phyloP scores from a whole-genome alignment of 2,113 vertebrate genomes.

The Scatophagus argus region DNA sequence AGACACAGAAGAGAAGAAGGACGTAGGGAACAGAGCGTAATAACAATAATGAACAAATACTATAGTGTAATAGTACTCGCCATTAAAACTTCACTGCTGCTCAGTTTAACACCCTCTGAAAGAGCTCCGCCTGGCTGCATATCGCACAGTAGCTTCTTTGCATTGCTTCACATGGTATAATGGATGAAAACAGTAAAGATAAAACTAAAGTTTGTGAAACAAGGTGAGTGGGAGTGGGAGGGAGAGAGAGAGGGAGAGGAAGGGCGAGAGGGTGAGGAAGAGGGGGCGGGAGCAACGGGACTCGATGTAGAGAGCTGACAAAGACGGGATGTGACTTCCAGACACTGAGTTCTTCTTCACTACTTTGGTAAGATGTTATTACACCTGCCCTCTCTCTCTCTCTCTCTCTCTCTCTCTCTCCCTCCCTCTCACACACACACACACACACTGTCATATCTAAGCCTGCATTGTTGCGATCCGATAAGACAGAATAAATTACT shows the following conservation, averaged over 20 bases:
- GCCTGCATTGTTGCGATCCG: constrained; percentile 8
- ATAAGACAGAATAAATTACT: constrained; percentile 51
- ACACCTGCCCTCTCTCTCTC: constrained; percentile 33
- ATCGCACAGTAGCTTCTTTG: neutral
- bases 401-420: no score
- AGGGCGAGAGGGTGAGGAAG: no score
- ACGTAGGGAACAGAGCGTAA: neutral
- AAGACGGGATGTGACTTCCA: neutral
- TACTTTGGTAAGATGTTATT: constrained; percentile 18
- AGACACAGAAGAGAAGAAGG: neutral
- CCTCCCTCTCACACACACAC: constrained; percentile 16
- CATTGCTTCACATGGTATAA: neutral
- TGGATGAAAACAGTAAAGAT: neutral
- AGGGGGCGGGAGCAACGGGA: neutral
- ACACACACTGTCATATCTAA: constrained; percentile 14
- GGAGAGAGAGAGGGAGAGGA: neutral
- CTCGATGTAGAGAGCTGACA: neutral
- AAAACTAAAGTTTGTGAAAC: constrained; percentile 14
- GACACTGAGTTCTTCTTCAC: neutral
- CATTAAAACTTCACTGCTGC: neutral
- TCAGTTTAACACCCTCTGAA: constrained; percentile 4
- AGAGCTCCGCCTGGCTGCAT: neutral
- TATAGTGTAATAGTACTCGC: no score
- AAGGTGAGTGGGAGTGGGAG: constrained; percentile 3
- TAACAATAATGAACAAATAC: constrained; percentile 1